A percentile compares a stretch with the other conserved stretches of the same genome.
Evolutionary conservation across 2,797 vertebrate species (phyloP).

Genomic region (Dromococcyx pavoninus): DNA sequence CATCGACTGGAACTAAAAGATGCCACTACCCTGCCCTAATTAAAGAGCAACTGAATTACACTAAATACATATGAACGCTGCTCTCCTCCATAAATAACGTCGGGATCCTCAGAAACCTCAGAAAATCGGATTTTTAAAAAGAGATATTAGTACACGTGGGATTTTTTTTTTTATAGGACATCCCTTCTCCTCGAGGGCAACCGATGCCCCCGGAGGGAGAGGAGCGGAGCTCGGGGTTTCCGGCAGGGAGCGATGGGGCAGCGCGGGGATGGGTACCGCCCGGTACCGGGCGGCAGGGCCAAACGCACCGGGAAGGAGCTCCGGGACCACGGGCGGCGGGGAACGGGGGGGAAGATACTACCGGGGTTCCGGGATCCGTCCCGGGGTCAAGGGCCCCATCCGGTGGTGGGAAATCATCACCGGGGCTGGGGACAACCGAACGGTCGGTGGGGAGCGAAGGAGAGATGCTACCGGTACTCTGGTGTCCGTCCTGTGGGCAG

Average conservation of each 20-base stretch:
- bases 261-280: no score
- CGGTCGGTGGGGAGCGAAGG: no score
- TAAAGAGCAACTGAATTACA: constrained; percentile 86
- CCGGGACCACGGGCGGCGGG: neutral
- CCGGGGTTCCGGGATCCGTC: no score
- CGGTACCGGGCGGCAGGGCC: constrained; percentile 77
- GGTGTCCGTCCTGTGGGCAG: no score
- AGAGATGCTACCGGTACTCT: no score
- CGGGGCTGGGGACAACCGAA: no score
- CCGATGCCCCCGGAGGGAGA: neutral
- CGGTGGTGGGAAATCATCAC: no score
- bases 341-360: neutral
- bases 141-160: neutral
- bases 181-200: neutral
- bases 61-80: constrained; percentile 68
- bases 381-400: no score
- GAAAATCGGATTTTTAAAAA: neutral
- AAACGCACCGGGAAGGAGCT: constrained; percentile 76
- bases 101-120: neutral
- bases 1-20: constrained; percentile 97
- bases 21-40: constrained; percentile 90
- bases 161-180: no score
- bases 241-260: no score
- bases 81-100: constrained; percentile 63
- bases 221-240: neutral